Base-by-base conservation (phyloP, 1,140 invertebrate genomes). In the Pararge aegeria region DNA sequence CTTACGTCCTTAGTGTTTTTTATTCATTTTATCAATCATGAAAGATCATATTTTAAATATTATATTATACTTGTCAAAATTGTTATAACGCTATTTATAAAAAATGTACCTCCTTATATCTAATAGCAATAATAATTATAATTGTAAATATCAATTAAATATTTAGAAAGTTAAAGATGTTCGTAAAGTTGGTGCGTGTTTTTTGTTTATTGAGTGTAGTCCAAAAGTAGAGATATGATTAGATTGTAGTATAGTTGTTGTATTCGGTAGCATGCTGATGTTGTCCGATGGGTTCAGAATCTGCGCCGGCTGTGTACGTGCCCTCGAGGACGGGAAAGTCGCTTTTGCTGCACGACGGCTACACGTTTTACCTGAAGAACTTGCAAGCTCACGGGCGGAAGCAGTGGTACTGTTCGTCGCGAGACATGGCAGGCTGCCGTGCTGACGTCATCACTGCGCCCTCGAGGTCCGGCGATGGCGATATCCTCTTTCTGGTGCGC, bases 351-450 rank as follows among this genome's bases (percentile, higher is more conserved):
- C 83, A 89, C 68, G 83, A 83, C 52, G 84, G 85, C 13, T 89
- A 89, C 56, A 89, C 87, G 5, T 89, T 85, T 75, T 87, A 87
- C 65, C 55, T 89, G 80, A 89, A 89, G 80, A 89, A 89, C 54
- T 55, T 84, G 12, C 87, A 87, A 56, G 82, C 87, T 16, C 82
- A 88, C 38, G 87, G 85, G 2, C 64, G 87, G 7, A 89, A 89
- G 74, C 87, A 89, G 68, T 89, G 87, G 87, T 89, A 89, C 65
- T 89, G 87, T 60, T 88, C 84, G 9, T 89, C 87, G 3, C 59
- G 87, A 2, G 83, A 87, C 55, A 89, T 87, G 83, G 81, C 87
- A 1, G 83, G 87, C 10, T 89, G 87, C 53, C 76, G 83, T 2
- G 87, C 87, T 54, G 87, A 89, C 73, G 82, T 89, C 56, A 89